A percentile compares a stretch with the other conserved stretches of the same genome.
Evolutionary conservation across 2,113 vertebrate genomes (phyloP).

Genomic region (Suncus etruscus): DNA sequence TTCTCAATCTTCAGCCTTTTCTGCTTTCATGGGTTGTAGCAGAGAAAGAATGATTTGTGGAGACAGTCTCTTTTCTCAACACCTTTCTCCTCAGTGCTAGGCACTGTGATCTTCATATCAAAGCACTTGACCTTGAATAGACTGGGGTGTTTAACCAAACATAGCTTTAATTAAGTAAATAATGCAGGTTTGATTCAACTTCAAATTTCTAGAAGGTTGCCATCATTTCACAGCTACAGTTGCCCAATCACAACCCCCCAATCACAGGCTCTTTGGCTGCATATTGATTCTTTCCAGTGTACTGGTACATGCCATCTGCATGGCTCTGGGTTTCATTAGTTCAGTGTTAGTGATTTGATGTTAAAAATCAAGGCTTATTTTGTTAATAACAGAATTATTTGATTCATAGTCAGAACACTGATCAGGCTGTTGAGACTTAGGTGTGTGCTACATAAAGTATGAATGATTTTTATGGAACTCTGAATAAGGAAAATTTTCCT

Average conservation of each 20-base stretch:
- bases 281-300: neutral
- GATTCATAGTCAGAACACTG: neutral
- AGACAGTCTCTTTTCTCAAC: neutral
- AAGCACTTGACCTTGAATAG: neutral
- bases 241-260: neutral
- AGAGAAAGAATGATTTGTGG: neutral
- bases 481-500: conserved; percentile 29
- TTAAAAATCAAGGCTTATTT: conserved; percentile 58
- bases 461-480: neutral
- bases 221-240: neutral
- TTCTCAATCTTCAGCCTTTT: neutral
- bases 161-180: neutral
- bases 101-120: neutral
- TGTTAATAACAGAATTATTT: conserved; percentile 14
- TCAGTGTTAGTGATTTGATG: conserved; percentile 23
- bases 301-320: neutral
- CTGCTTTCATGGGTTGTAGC: neutral
- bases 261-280: neutral
- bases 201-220: neutral
- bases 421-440: conserved; percentile 17
- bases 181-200: neutral
- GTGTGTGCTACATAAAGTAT: conserved; percentile 26
- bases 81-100: neutral
- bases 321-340: conserved; percentile 1
- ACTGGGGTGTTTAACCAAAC: neutral